These are phyloP conservation scores for Mnemiopsis leidyi DNA, from an alignment of 37 sponge, comb jelly and placozoan species.

Conservation along the genomic window DNA sequence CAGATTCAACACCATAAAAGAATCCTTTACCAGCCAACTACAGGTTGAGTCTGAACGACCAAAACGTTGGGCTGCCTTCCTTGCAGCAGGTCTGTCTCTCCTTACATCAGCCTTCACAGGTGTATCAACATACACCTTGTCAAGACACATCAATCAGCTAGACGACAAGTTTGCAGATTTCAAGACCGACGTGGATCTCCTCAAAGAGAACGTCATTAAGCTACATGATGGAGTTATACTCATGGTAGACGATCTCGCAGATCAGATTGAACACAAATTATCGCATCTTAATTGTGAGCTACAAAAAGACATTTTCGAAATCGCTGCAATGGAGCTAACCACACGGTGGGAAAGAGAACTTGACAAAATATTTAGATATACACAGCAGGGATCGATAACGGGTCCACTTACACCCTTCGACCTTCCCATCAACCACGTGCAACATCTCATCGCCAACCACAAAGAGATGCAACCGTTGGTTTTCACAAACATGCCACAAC, in stretches of 20 bases:
- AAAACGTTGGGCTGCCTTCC: not conserved
- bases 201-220: not conserved
- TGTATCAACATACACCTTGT: not conserved
- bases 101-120: not conserved
- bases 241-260: not conserved
- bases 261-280: not conserved
- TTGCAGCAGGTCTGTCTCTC: not conserved
- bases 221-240: not conserved
- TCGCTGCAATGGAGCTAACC: not conserved
- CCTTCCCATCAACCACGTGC: not conserved
- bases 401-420: not conserved
- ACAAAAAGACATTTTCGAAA: not conserved
- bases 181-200: not conserved
- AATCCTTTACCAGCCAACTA: not conserved
- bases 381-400: not conserved
- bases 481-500: not conserved
- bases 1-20: no score
- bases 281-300: not conserved
- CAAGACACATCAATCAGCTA: not conserved
- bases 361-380: not conserved
- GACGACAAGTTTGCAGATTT: not conserved
- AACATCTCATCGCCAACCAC: not conserved
- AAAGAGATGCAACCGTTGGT: not conserved
- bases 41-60: not conserved
- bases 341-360: not conserved